Percentiles rank a stretch among this genome's conserved stretches.
Evolutionary conservation across 64 coral and sea anemone genomes (phyloP).

Genomic region (Dendronephthya gigantea): DNA sequence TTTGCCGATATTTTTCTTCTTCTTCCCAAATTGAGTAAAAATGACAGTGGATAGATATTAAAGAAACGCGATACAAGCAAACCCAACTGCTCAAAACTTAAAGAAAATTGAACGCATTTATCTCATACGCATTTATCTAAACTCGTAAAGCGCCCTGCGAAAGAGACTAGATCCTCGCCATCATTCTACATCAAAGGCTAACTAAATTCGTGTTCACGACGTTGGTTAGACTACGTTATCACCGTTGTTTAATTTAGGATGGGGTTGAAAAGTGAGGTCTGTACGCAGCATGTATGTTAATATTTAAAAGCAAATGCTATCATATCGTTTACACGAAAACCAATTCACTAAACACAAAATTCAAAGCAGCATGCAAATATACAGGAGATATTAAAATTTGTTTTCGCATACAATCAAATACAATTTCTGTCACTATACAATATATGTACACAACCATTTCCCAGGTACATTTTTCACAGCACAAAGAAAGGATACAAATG

Average conservation of each 20-base stretch:
- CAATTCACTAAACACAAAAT: no score
- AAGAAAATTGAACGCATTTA: constrained; percentile 15
- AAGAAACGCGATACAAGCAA: constrained; percentile 73
- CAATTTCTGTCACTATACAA: neutral
- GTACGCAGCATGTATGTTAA: no score
- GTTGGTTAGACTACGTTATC: no score
- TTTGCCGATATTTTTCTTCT: constrained; percentile 70
- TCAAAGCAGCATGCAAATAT: neutral
- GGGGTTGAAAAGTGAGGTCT: no score
- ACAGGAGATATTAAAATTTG: neutral
- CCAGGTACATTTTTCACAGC: neutral
- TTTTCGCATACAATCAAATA: neutral
- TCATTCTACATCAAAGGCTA: no score
- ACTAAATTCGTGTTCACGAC: no score
- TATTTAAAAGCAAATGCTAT: no score
- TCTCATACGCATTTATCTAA: no score
- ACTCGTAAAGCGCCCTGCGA: no score
- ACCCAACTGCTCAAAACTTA: constrained; percentile 52
- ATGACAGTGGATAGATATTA: constrained; percentile 94
- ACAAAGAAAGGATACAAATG: constrained; percentile 82
- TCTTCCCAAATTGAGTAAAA: constrained; percentile 78
- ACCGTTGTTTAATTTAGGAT: no score
- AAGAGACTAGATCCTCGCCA: no score
- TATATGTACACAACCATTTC: neutral
- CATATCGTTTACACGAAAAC: no score